Evolutionary conservation across 2,797 vertebrate genomes (phyloP), one percentile per base, ranked within the genome.

Genomic region (Xenops minutus): DNA sequence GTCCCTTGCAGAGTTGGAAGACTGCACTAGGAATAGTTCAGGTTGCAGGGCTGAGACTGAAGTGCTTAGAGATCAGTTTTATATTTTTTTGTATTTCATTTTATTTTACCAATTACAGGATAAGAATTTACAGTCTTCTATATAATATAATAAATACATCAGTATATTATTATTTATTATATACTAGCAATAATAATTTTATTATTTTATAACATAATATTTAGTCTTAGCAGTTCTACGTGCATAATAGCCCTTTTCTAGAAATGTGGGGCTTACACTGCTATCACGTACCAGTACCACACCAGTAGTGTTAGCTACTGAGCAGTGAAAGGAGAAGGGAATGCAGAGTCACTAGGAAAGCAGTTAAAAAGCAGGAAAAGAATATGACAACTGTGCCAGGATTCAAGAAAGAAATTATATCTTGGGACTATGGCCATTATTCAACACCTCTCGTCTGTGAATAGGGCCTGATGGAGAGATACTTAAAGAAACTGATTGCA

Each of bases 251-350:
- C n/a, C n/a, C 13, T 59, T 39, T 16, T 36, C 23, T 2, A 46
- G 39, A 62, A 44, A 51, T 17, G 10, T 55, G 48, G 10, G 10
- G 8, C 21, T 67, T 39, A 46, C 7, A 30, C 30, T 18, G 6
- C 19, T 36, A 2, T 10, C 39, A 9, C 0, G 0, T n/a, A 48
- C 14, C 56, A 55, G 29, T 27, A 71, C 21, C 36, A 27, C 1
- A 51, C 3, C 29, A 34, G 10, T 17, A 67, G 26, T 43, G 14
- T 61, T 37, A 61, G 22, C 22, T 55, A 14, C 19, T 10, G 29
- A 30, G 20, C 20, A 52, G 14, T 7, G 29, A 81, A 81, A 88
- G 39, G 55, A 48, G 73, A 23, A 4, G 15, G n/a, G n/a, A 18
- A 64, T 44, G 20, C 72, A 20, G 30, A 88, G 18, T 32, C 27